These are phyloP conservation scores for Heliconius ismenius DNA, from an alignment of 2,888 invertebrate genomes.

Conservation along the genomic window DNA sequence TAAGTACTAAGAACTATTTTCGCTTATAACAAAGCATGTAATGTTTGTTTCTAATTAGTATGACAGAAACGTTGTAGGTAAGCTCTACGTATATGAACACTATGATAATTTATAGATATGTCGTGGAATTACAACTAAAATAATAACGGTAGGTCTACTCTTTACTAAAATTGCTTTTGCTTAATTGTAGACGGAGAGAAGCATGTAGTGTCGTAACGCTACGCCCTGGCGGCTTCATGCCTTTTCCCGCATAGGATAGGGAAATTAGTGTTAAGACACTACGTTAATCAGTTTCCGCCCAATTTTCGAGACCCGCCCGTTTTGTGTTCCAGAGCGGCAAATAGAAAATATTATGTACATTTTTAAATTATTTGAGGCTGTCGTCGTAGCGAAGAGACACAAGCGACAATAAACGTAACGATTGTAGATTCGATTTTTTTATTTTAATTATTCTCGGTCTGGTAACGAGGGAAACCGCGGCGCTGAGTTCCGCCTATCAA, in stretches of 20 bases:
- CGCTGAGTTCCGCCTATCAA: too few relatives aligned
- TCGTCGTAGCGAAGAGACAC: too few relatives aligned
- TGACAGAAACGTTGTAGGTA: conserved; percentile 22
- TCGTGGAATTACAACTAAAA: conserved; percentile 8
- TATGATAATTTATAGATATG: conserved; percentile 23
- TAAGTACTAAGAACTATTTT: not conserved
- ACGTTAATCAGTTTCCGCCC: not conserved
- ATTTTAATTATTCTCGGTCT: too few relatives aligned
- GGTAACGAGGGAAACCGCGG: too few relatives aligned
- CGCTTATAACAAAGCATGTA: conserved; percentile 3
- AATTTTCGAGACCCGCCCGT: not conserved
- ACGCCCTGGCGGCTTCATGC: not conserved
- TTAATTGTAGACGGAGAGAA: too few relatives aligned
- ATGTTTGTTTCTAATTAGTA: conserved; percentile 33
- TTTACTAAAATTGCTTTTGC: not conserved
- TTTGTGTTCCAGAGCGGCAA: not conserved
- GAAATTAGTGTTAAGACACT: not conserved
- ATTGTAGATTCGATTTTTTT: too few relatives aligned
- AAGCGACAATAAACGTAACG: too few relatives aligned
- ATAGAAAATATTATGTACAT: too few relatives aligned
- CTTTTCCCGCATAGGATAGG: not conserved
- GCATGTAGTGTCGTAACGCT: not conserved
- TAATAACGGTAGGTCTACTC: not conserved
- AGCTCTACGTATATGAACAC: conserved; percentile 19
- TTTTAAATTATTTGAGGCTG: too few relatives aligned